phyloP scores from a whole-genome alignment of 2,888 invertebrate genomes.

The Sarcophaga caerulescens region DNA sequence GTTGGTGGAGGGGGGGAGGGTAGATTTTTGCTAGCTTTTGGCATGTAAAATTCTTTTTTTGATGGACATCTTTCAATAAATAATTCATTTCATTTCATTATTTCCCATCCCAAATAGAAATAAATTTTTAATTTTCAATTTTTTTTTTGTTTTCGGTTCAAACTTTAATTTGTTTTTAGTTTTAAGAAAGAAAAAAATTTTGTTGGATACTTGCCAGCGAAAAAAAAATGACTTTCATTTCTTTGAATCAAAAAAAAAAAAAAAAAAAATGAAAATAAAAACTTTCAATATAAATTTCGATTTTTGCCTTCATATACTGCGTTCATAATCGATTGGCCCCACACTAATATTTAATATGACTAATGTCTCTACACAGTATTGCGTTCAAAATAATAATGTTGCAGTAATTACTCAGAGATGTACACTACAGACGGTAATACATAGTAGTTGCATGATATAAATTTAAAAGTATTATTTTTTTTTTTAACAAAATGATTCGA shows the following conservation, averaged over 20 bases:
- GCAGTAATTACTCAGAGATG: background rate
- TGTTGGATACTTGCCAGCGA: conserved; percentile 45
- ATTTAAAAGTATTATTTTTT: no score
- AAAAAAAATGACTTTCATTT: conserved; percentile 4
- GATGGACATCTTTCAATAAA: conserved; percentile 45
- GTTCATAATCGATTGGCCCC: conserved; percentile 37
- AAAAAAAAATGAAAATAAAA: no score
- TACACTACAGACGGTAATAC: background rate
- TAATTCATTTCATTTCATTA: conserved; percentile 23
- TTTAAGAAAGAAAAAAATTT: background rate
- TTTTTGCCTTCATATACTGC: no score
- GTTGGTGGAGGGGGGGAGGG: no score
- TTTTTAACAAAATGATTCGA: no score
- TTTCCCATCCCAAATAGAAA: conserved; percentile 42
- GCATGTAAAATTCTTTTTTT: background rate
- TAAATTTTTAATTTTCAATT: conserved; percentile 35
- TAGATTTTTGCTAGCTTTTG: no score
- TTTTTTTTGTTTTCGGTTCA: background rate
- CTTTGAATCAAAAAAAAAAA: no score
- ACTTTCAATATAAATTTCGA: no score
- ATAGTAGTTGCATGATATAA: no score
- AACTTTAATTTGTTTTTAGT: conserved; percentile 23
- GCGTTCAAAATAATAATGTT: background rate
- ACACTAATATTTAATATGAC: conserved; percentile 41
- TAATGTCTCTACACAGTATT: conserved; percentile 28